Conservation (phyloP, 2,888 invertebrate species). For the Marasmarcha lunaedactyla region DNA sequence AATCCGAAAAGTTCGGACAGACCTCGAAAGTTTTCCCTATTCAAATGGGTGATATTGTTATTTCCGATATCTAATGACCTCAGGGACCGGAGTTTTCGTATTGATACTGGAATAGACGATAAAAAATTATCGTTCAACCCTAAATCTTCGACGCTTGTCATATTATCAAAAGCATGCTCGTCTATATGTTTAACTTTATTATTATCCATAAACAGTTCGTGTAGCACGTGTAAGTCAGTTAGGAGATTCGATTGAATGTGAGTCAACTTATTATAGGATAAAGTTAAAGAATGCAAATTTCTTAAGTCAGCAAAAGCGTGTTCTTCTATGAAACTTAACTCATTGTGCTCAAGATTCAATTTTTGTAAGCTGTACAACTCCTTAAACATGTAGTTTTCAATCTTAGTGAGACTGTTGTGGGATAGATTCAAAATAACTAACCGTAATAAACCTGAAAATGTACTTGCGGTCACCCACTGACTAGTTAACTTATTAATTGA, state of each 20-base stretch:
- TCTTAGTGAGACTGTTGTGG: conserved; percentile 75
- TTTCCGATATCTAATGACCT: conserved; percentile 85
- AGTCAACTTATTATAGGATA: conserved; percentile 77
- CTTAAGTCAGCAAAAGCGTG: conserved; percentile 80
- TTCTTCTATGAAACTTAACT: conserved; percentile 75
- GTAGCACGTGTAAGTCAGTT: conserved; percentile 78
- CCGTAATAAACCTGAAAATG: conserved; percentile 78
- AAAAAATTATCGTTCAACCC: conserved; percentile 79
- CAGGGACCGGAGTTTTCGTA: conserved; percentile 75
- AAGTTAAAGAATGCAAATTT: conserved; percentile 80
- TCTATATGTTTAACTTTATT: conserved; percentile 79
- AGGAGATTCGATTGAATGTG: conserved; percentile 77
- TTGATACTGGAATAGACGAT: conserved; percentile 74
- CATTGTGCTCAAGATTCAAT: conserved; percentile 79
- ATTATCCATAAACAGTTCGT: conserved; percentile 79
- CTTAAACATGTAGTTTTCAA: conserved; percentile 78
- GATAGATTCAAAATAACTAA: conserved; percentile 82
- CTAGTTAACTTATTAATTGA: conserved; percentile 79
- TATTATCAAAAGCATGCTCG: conserved; percentile 79
- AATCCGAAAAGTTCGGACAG: conserved; percentile 80
- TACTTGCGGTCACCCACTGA: conserved; percentile 77
- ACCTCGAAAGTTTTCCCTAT: conserved; percentile 79
- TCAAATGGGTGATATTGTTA: conserved; percentile 80
- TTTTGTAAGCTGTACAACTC: conserved; percentile 82
- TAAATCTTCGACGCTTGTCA: conserved; percentile 81